Percentiles rank a stretch among this genome's conserved stretches.
Conservation (phyloP, 23 tunicate species). For the Diplosoma virens region DNA sequence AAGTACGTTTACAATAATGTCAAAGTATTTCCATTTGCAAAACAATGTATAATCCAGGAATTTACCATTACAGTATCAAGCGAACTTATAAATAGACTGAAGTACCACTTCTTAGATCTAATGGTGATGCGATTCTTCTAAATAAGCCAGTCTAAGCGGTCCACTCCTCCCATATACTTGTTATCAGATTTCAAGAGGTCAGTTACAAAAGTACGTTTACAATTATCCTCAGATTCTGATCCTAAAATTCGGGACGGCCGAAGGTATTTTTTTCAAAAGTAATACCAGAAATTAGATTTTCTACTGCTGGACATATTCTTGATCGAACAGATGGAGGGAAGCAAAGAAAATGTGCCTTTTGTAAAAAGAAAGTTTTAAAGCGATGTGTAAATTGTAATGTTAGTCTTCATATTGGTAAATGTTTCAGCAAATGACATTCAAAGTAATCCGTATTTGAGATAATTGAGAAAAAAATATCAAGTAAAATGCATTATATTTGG, state of each 20-base stretch:
- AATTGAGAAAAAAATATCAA: too few relatives aligned
- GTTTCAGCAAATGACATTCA: background rate
- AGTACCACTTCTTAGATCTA: slow-evolving; percentile 1
- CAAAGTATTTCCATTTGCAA: background rate
- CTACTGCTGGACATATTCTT: background rate
- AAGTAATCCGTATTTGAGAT: background rate
- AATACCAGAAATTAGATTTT: background rate
- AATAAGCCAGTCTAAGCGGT: background rate
- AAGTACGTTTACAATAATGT: too few relatives aligned
- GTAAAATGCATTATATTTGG: too few relatives aligned
- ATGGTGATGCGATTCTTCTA: background rate
- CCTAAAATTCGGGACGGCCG: background rate
- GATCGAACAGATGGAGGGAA: background rate
- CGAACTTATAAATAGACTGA: background rate
- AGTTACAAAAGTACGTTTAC: background rate
- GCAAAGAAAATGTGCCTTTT: background rate
- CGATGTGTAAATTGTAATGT: too few relatives aligned
- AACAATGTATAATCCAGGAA: background rate
- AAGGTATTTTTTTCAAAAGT: background rate
- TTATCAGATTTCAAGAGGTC: background rate
- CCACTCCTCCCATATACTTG: background rate
- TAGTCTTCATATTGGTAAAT: background rate
- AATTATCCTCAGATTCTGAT: background rate
- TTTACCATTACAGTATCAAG: background rate
- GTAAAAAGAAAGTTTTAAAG: background rate